These are phyloP conservation scores for Conus canariensis DNA, from an alignment of 2,888 invertebrate genomes.

Conservation along the genomic window DNA sequence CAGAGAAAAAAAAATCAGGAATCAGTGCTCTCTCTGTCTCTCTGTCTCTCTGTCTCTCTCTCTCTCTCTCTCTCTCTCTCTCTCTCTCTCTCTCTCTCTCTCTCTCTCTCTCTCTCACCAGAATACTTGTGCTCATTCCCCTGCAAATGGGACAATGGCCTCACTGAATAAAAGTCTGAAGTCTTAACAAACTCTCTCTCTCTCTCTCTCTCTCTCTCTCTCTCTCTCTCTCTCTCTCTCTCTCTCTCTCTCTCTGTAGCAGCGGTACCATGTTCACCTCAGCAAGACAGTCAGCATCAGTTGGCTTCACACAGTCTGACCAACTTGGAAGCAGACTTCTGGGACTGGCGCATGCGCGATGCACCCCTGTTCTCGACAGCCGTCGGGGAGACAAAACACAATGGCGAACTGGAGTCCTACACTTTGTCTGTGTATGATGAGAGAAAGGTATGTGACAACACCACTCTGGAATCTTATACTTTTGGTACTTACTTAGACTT, in stretches of 20 bases:
- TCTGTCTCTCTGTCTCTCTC: too few relatives aligned
- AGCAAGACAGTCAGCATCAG: background rate
- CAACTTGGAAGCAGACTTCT: slow-evolving; percentile 52
- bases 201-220: too few relatives aligned
- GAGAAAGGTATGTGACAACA: slow-evolving; percentile 49
- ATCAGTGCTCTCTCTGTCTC: too few relatives aligned
- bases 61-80: too few relatives aligned
- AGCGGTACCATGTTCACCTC: background rate
- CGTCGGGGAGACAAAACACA: slow-evolving; percentile 54
- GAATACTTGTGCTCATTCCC: too few relatives aligned
- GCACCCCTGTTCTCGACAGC: slow-evolving; percentile 58
- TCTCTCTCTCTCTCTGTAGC: background rate
- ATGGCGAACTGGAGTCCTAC: slow-evolving; percentile 58
- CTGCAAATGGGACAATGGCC: too few relatives aligned
- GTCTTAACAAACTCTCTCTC: too few relatives aligned
- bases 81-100: too few relatives aligned
- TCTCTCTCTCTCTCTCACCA: too few relatives aligned
- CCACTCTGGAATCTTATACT: background rate
- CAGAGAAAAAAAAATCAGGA: too few relatives aligned
- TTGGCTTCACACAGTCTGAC: background rate
- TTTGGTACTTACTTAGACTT: background rate
- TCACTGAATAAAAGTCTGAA: too few relatives aligned
- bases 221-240: too few relatives aligned
- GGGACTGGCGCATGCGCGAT: slow-evolving; percentile 56
- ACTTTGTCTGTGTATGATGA: slow-evolving; percentile 45